A percentile compares a stretch with the other conserved stretches of the same genome.
phyloP scores from a whole-genome alignment of 2,797 vertebrate species.

The Schizopygopsis pylzovi region DNA sequence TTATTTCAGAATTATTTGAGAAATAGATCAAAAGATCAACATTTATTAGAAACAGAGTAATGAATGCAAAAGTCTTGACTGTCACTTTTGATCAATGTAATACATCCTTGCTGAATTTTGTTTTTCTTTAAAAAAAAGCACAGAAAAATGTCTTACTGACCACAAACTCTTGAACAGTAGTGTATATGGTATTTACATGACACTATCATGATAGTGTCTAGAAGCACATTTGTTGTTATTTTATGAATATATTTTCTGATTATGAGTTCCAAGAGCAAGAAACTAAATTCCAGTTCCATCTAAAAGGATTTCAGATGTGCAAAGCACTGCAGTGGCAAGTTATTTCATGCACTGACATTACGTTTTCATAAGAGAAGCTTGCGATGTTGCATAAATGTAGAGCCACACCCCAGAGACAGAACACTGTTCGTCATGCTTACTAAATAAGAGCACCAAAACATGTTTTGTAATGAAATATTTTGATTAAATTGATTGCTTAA shows the following conservation, averaged over 20 bases:
- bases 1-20: neutral
- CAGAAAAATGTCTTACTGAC: too few relatives aligned
- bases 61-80: neutral
- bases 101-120: neutral
- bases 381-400: slow-evolving; percentile 19
- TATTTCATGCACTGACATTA: slow-evolving; percentile 39
- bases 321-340: slow-evolving; percentile 32
- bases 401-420: slow-evolving; percentile 34
- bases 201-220: neutral
- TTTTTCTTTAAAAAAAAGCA: neutral
- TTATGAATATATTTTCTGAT: neutral
- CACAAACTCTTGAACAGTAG: neutral
- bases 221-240: neutral
- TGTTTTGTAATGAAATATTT: neutral
- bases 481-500: neutral
- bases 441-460: neutral
- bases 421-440: neutral
- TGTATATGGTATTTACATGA: neutral
- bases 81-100: neutral
- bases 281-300: neutral
- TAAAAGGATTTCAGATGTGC: neutral
- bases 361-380: slow-evolving; percentile 20
- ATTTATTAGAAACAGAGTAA: neutral
- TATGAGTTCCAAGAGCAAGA: neutral
- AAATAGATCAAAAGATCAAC: neutral